A percentile compares a stretch with the other conserved stretches of the same genome.
These are phyloP conservation scores for Varanus komodoensis DNA, from an alignment of 2,113 vertebrate genomes.

Conservation along the genomic window DNA sequence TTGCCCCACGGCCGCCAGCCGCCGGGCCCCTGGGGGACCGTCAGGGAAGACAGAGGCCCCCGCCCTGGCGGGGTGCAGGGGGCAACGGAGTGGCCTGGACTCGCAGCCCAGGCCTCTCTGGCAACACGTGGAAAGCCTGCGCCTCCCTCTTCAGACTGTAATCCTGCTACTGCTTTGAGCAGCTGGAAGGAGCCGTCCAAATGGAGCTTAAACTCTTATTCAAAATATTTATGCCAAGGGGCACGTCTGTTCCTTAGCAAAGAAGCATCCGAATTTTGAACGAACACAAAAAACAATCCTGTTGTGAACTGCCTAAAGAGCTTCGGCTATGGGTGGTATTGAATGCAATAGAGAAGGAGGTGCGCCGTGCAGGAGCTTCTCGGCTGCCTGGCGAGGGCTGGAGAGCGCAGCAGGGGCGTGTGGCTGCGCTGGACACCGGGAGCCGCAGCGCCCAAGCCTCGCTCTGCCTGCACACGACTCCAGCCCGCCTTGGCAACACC, in stretches of 20 bases:
- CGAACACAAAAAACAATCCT: background rate
- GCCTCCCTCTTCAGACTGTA: background rate
- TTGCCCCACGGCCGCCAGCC: too few relatives aligned
- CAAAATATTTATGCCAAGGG: background rate
- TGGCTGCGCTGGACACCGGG: slow-evolving; percentile 1
- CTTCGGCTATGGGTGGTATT: too few relatives aligned
- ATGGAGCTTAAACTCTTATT: slow-evolving; percentile 23
- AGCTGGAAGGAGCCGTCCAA: background rate
- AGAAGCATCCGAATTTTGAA: background rate
- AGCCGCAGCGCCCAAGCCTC: slow-evolving; percentile 40
- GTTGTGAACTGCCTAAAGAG: too few relatives aligned
- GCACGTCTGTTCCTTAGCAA: background rate
- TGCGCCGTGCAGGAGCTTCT: slow-evolving; percentile 38
- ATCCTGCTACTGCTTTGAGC: rapidly evolving
- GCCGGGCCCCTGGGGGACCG: too few relatives aligned
- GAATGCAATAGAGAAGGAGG: too few relatives aligned
- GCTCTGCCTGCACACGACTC: slow-evolving; percentile 58
- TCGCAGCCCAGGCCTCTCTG: too few relatives aligned
- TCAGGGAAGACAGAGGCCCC: too few relatives aligned
- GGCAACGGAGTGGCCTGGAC: too few relatives aligned
- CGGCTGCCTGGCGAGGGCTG: slow-evolving; percentile 6
- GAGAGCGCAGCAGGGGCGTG: background rate
- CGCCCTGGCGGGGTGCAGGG: too few relatives aligned
- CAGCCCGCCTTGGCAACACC: slow-evolving; percentile 76
- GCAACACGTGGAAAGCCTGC: too few relatives aligned